Base-by-base conservation (phyloP, 2,113 vertebrate genomes). In the Hydropotes inermis region DNA sequence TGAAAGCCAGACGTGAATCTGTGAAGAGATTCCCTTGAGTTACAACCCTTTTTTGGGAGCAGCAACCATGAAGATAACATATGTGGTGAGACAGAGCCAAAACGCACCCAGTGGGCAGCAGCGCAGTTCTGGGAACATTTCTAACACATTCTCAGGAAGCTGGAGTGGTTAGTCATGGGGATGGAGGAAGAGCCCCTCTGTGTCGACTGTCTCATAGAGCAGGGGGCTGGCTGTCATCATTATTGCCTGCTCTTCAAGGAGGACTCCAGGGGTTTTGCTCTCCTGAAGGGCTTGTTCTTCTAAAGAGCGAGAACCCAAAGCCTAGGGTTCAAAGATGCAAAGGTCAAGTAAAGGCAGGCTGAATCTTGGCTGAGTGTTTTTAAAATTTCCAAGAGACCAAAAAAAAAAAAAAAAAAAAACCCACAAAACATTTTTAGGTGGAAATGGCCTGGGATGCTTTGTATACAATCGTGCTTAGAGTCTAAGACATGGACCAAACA, bases 1-100 rank as follows among this genome's bases (percentile, higher is more conserved):
- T 98, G 57, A 96, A 97, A 98, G 97, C 96, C 98, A 98, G 98
- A 97, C 94, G 58, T 57, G 94, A 94, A 94, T 97, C 96, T 97
- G 95, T 86, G 95, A 98, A 98, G 98, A 97, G 95, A 93, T 97
- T 98, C 97, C 98, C 98, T 88, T 97, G 97, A 97, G 96, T 95
- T 97, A 45, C 91, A 97, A 95, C 55, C 43, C 74, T 81, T 96
- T 70, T 97, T 94, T 58, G 93, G 95, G 96, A 96, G 92, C 89
- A 98, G 96, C 58, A 93, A 94, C 96, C 96, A 95, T 97, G 97
- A 87, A 97, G 96, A 96, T 95, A 97, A 94, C 98, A 97, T 98
- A 98, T 98, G 98, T 97, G 96, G 79, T 60, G 91, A 95, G 89
- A 70, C 9, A 7, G 93, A 94, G 98, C 98, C 98, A 98, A 95